Evolutionary conservation across 2,888 invertebrate genomes (phyloP), one percentile per base, ranked within the genome.

Genomic region (Melanophora roralis): DNA sequence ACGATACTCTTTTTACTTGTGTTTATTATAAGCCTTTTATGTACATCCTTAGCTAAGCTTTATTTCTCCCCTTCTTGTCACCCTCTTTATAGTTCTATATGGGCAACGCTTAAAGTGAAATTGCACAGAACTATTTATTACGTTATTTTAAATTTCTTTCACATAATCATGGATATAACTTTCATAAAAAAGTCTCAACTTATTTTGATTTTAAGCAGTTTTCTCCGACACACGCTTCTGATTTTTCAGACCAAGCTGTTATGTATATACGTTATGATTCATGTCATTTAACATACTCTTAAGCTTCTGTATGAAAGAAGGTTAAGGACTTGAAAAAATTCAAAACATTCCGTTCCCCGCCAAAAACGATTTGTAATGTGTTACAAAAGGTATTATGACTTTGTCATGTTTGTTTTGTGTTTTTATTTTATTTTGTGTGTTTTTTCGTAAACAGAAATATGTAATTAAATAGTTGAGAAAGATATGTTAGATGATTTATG

Each of bases 291-390:
- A 67, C 47, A 65, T 40, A 68, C 53, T 34, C 12, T 69, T 36
- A 60, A 16, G 59, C 72, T 71, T 72, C 71, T 72, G 78, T 72
- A 45, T 67, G 53, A 45, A 38, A 68, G 43, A 55, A 73, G 57
- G 64, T 68, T 62, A 73, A 64, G 62, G 51, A 16, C 57, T 78
- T 77, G 16, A 36, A 27, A n/a, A 47, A 12, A 55, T 49, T 67
- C 51, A 69, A 68, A 64, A 64, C 62, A 78, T 78, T 73, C 68
- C 64, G 57, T 51, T 38, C 72, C 57, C 67, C 45, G 71, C 57
- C 16, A 75, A 75, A 45, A 45, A 45, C 65, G 40, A 71, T 71
- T 79, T 79, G 79, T 79, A 71, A 75, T 64, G 59, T 79, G 74
- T 79, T 65, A 79, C 79, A 79, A 79, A 75, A 53, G 27, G 47